Evolutionary conservation across 2,797 vertebrate genomes (phyloP), one percentile per base, ranked within the genome.

Genomic region (Microctenopoma stevenorrisi): DNA sequence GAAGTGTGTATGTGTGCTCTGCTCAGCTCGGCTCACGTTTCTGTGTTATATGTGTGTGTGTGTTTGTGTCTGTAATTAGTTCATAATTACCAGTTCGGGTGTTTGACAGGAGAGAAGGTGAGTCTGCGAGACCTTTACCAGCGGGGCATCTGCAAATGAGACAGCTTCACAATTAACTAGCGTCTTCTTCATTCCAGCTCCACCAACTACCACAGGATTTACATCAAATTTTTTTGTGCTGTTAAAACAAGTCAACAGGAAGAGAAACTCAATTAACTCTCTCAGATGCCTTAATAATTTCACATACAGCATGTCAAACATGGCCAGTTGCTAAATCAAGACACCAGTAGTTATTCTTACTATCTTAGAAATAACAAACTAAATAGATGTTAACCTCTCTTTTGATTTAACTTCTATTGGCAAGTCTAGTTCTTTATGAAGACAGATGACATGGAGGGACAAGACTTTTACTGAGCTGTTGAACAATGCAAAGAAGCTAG

Each of bases 141-240:
- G 82, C 59, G 55, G 84, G 78, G 71, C 74, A 67, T 74, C 72
- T 40, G 55, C 79, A 89, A 85, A 90, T 87, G 72, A 90, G 79
- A 74, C 64, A 47, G 70, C 64, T 73, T 87, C 66, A 78, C 65
- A 86, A 80, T 86, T 84, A 82, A 84, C 71, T 18, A 70, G 66
- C 59, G 65, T 76, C 71, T 68, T 74, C 69, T 52, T 74, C 28
- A 68, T 55, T 62, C 30, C 47, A 46, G 50, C 56, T 61, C n/a
- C 1, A 4, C 53, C 52, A 51, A 40, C 63, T 50, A 61, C 18
- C 15, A 12, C 46, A 49, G 55, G 38, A 68, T 69, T 86, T 82
- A 55, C 81, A 70, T 76, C 61, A 78, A 10, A 78, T 80, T 77
- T 69, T 69, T 59, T 48, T 59, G 37, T 68, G 68, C 57, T 12